These are phyloP conservation scores for Alligator mississippiensis DNA, from an alignment of 2,113 vertebrate species.

Conservation along the genomic window DNA sequence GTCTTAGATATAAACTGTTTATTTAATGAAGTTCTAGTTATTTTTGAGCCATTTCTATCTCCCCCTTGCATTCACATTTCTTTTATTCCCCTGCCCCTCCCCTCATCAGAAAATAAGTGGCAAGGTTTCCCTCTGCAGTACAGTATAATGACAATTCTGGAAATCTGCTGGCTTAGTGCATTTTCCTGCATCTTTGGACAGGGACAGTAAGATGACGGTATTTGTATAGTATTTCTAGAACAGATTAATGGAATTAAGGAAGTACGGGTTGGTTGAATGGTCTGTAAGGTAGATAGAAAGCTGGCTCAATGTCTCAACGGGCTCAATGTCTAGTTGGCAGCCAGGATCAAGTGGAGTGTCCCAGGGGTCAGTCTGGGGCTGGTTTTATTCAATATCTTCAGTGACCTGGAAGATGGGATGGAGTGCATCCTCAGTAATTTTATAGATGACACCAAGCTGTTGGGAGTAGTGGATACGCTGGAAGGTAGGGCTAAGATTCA, in stretches of 20 bases:
- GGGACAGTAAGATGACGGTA: accelerated
- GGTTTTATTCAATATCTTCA: too few relatives aligned
- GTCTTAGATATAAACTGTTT: accelerated
- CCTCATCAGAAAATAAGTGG: accelerated
- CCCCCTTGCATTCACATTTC: not conserved
- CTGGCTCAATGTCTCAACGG: too few relatives aligned
- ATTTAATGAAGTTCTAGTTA: accelerated
- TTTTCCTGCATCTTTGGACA: accelerated
- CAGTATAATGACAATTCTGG: accelerated
- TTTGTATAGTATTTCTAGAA: not conserved
- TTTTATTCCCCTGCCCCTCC: accelerated
- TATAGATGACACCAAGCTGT: too few relatives aligned
- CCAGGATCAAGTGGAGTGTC: too few relatives aligned
- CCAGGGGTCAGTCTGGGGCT: too few relatives aligned
- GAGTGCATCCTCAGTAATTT: too few relatives aligned
- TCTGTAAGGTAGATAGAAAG: too few relatives aligned
- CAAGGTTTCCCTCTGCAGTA: accelerated
- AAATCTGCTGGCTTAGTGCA: not conserved
- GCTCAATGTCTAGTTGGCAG: too few relatives aligned
- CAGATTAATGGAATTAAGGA: not conserved
- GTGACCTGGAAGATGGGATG: too few relatives aligned
- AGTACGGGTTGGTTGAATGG: too few relatives aligned
- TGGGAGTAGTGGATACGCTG: too few relatives aligned
- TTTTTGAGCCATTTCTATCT: accelerated
- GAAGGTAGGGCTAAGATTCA: too few relatives aligned